phyloP scores from a whole-genome alignment of 2,797 vertebrate species.

The Aplochiton taeniatus region DNA sequence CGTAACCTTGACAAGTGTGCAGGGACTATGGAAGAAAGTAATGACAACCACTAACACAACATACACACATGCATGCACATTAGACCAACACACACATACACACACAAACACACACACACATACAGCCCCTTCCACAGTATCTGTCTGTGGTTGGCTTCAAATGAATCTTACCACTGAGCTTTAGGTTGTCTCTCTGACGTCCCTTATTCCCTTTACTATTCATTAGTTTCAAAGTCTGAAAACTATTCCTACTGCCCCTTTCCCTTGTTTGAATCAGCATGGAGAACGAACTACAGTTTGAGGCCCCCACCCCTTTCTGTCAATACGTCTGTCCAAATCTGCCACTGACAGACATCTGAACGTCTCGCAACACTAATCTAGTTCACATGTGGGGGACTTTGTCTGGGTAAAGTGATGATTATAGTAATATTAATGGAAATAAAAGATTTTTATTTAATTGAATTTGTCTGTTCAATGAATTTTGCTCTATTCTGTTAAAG shows the following conservation, averaged over 20 bases:
- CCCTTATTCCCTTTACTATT: conserved; percentile 40
- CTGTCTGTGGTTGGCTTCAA: conserved; percentile 71
- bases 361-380: conserved; percentile 68
- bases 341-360: conserved; percentile 43
- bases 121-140: conserved; percentile 64
- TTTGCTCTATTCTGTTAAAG: conserved; percentile 17
- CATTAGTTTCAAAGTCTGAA: conserved; percentile 54
- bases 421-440: conserved; percentile 68
- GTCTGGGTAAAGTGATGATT: conserved; percentile 60
- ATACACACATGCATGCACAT: no score
- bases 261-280: conserved; percentile 68
- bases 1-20: conserved; percentile 75
- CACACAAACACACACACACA: conserved; percentile 46
- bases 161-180: conserved; percentile 69
- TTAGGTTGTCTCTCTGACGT: conserved; percentile 57
- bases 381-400: conserved; percentile 68
- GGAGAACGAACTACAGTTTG: conserved; percentile 69
- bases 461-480: conserved; percentile 30
- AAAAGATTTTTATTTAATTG: conserved; percentile 80
- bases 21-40: conserved; percentile 72
- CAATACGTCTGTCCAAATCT: no score
- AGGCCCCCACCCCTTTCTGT: conserved; percentile 14
- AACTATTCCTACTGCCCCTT: conserved; percentile 29
- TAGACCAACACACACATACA: conserved; percentile 53
- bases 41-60: conserved; percentile 65